Base-by-base conservation (phyloP, 2,797 vertebrate species). In the Cossypha caffra region DNA sequence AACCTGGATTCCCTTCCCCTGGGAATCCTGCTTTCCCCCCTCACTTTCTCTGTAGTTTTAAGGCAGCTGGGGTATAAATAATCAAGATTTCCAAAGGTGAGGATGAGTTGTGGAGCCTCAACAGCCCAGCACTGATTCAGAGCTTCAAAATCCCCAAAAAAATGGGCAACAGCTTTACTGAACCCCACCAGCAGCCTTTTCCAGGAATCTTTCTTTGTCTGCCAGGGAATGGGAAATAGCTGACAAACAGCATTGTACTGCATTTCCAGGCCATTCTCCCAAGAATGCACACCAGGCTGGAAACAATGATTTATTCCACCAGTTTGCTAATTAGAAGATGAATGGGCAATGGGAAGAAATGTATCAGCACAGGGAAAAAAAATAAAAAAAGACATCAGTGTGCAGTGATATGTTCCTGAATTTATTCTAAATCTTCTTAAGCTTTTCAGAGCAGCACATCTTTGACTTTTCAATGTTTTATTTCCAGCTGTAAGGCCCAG, bases 31-130 rank as follows among this genome's bases (percentile, higher is more conserved):
- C 6, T 83, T 75, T 88, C 16, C 68, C 76, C 48, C 58, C 57
- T 76, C 2, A 5, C 57, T 62, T 76, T 45, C 43, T 73, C 33
- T 83, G 79, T 50, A 51, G n/a, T 86, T 85, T 85, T 31, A 78
- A 90, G 61, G 62, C 67, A 88, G 33, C 71, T 88, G 73, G n/a
- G 47, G 4, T 71, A 72, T 61, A 95, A 96, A 93, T 90, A 86
- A 96, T 69, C 68, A 18, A 52, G 80, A 87, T 55, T 10, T 31
- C 26, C 17, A 47, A 52, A 86, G 69, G 57, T 38, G 33, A 77
- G 73, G 72, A 62, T 72, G 35, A 73, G n/a, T 21, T 43, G 76
- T 9, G 20, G 58, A 90, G n/a, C 24, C 75, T 86, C 80, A 78
- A 40, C 50, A 95, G 13, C 69, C 38, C 52, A 7, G 38, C 25